Conservation (phyloP, 2,113 vertebrate species). For the Merops nubicus region DNA sequence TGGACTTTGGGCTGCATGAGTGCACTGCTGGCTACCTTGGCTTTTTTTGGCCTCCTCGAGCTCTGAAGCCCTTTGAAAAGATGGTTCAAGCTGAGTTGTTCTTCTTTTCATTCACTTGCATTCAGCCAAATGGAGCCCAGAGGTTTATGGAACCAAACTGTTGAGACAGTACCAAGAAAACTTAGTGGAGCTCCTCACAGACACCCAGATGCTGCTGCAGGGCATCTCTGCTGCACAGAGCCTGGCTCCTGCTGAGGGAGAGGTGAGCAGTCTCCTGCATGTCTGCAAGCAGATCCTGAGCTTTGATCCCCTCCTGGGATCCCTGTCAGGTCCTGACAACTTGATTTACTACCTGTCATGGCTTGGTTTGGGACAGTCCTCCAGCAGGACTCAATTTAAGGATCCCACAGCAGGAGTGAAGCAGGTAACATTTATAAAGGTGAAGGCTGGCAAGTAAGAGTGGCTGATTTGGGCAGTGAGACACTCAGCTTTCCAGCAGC, state of each 20-base stretch:
- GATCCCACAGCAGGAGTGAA: neutral
- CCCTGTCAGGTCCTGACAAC: neutral
- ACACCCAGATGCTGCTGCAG: conserved; percentile 49
- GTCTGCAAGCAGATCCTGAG: neutral
- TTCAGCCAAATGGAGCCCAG: conserved; percentile 32
- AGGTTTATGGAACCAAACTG: conserved; percentile 66
- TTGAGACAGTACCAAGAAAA: conserved; percentile 65
- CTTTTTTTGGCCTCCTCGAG: neutral
- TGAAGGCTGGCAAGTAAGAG: neutral
- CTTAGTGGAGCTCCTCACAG: conserved; percentile 64
- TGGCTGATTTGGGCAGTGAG: neutral
- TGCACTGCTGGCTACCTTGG: neutral
- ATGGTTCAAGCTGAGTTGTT: neutral
- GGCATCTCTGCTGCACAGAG: conserved; percentile 54
- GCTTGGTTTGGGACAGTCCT: neutral
- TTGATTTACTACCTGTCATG: neutral
- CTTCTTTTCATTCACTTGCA: conserved; percentile 20
- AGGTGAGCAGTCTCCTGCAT: conserved; percentile 53
- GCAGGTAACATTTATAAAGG: neutral
- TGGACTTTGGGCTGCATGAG: no score
- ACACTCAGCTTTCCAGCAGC: neutral
- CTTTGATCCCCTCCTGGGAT: neutral
- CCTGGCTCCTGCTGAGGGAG: conserved; percentile 67
- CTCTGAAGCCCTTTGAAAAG: neutral
- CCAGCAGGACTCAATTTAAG: neutral